Conservation (phyloP, 2,113 vertebrate species). For the Carettochelys insculpta region DNA sequence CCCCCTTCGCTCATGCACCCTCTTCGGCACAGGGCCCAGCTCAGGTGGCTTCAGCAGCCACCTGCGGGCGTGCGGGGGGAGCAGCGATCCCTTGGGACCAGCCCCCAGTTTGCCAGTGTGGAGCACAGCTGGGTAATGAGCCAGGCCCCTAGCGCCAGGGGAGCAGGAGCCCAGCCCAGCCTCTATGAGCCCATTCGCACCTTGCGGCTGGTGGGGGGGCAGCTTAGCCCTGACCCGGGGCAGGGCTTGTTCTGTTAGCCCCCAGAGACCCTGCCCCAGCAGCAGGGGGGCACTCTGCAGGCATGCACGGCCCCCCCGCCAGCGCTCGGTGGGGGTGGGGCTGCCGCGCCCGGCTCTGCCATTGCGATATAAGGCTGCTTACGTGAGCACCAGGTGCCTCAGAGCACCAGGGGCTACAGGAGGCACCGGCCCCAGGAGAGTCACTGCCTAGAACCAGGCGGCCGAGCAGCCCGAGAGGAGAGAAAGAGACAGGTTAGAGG, state of each 20-base stretch:
- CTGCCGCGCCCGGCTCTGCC: not conserved
- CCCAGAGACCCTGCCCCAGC: fast-evolving
- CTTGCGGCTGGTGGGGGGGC: not conserved
- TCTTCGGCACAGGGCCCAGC: fast-evolving
- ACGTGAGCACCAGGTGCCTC: constrained; percentile 61
- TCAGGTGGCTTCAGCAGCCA: not conserved
- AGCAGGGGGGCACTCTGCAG: fast-evolving
- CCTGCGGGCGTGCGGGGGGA: no score
- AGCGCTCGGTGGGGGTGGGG: fast-evolving
- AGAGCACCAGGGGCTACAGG: constrained; percentile 36
- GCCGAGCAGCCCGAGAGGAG: fast-evolving
- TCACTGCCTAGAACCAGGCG: constrained; percentile 28
- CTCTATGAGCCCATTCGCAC: not conserved
- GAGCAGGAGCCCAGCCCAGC: not conserved
- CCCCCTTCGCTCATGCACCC: no score
- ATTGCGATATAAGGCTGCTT: not conserved
- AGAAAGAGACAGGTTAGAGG: not conserved
- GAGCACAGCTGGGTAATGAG: not conserved
- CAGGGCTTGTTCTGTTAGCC: no score
- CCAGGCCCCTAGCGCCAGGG: no score
- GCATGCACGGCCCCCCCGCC: no score
- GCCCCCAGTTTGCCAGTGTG: not conserved
- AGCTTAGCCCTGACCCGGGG: not conserved
- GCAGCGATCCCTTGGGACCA: fast-evolving
- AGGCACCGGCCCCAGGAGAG: constrained; percentile 54